Base-by-base conservation (phyloP, 2,113 vertebrate species). In the mouse (Mus musculus) region DNA sequence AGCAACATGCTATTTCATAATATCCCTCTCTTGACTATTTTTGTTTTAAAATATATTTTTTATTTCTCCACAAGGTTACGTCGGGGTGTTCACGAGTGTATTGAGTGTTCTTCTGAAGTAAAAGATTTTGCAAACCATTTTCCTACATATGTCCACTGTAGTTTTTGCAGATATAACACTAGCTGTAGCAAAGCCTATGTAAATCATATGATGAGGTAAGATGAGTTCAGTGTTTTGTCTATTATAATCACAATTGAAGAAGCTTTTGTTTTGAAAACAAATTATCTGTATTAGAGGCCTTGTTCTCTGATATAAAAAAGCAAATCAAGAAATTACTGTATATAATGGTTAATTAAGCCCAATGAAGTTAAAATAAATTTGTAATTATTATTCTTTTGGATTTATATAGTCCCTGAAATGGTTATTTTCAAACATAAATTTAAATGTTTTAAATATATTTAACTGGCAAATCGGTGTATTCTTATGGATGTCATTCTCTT, bases 181-280 rank as follows among this genome's bases (percentile, higher is more conserved):
- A 99, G 99, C 97, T 99, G 99, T 98, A 99, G 99, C 98, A 99
- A 99, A 97, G 98, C 99, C 77, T 99, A 99, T 77, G 99, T 99
- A 89, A 99, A 99, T 97, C 99, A 99, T 92, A 99, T 99, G 99
- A 98, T 99, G 98, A 99, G 99, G 99, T 99, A 98, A 99, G 99
- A 97, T 72, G 89, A 94, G 85, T 96, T 90, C 26, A 76, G 73
- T 96, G 71, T 54, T 94, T 92, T 91, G 28, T 49, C 91, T 94
- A n/a, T 76, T 93, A 81, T 85, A 90, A 89, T 90, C 97, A 76
- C 61, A 96, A 65, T 92, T 91, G 33, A 91, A 28, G 42, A 98
- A 86, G 54, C 95, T 78, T 96, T 46, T 71, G 75, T 94, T 94
- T 81, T 88, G 52, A 89, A 96, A 92, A 85, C 42, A 92, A 52